Evolutionary conservation across 2,888 invertebrate genomes (phyloP).

Genomic region (Dryococelus australis): DNA sequence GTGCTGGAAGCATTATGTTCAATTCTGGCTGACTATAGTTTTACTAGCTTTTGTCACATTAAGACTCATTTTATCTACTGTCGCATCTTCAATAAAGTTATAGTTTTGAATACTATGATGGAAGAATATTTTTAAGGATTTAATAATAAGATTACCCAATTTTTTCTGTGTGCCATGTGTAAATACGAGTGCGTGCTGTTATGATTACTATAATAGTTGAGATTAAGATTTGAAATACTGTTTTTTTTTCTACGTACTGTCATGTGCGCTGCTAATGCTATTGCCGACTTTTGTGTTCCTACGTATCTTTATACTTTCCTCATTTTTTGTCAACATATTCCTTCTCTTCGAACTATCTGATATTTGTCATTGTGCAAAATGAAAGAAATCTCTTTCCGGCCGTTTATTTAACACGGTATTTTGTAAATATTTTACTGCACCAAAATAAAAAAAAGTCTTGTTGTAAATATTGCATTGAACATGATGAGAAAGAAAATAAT

Average conservation of each 20-base stretch:
- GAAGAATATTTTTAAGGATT: too few relatives aligned
- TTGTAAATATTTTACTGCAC: slow-evolving; percentile 45
- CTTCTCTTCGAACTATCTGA: not conserved
- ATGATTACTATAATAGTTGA: too few relatives aligned
- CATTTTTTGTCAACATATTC: not conserved
- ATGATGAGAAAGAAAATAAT: slow-evolving; percentile 32
- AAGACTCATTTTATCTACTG: too few relatives aligned
- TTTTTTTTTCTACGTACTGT: not conserved
- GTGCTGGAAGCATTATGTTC: too few relatives aligned
- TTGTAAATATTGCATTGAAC: slow-evolving; percentile 43
- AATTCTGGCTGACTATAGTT: too few relatives aligned
- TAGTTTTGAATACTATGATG: too few relatives aligned
- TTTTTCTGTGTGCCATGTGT: too few relatives aligned
- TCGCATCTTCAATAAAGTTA: too few relatives aligned
- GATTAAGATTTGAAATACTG: too few relatives aligned
- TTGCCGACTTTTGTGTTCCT: slow-evolving; percentile 7
- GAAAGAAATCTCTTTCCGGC: not conserved
- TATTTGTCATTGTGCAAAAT: slow-evolving; percentile 28
- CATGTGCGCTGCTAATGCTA: not conserved
- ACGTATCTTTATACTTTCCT: not conserved
- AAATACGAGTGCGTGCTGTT: too few relatives aligned
- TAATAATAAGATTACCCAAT: too few relatives aligned
- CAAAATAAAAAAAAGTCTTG: slow-evolving; percentile 39
- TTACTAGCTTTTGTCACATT: too few relatives aligned
- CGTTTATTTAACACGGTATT: slow-evolving; percentile 32